These are phyloP conservation scores for Chrysopa pallens DNA, from an alignment of 1,140 invertebrate genomes.

Conservation along the genomic window DNA sequence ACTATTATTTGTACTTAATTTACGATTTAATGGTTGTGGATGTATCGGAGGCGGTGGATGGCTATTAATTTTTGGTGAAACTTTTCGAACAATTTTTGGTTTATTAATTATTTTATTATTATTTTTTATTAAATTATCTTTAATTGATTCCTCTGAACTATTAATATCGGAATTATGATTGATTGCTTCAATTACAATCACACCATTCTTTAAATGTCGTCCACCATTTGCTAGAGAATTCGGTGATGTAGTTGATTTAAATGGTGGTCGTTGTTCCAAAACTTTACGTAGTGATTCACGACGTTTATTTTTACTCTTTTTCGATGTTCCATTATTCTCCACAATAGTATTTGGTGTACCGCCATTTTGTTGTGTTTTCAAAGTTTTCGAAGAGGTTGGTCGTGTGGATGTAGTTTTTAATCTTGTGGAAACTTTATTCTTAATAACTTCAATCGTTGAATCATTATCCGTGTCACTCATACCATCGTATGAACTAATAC, in stretches of 20 bases:
- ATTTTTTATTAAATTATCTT: slow-evolving; percentile 1
- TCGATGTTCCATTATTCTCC: slow-evolving; percentile 1
- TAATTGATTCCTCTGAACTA: neutral
- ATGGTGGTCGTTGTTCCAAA: slow-evolving; percentile 1
- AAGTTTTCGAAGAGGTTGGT: slow-evolving; percentile 34
- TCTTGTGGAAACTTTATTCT: slow-evolving; percentile 20
- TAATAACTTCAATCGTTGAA: slow-evolving; percentile 11
- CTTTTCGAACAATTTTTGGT: neutral
- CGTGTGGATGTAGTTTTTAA: slow-evolving; percentile 33
- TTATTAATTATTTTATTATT: neutral
- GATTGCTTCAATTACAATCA: neutral
- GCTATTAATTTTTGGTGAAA: neutral
- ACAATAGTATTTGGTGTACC: neutral
- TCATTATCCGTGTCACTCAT: slow-evolving; percentile 28
- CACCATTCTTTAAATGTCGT: neutral
- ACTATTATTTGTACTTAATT: neutral
- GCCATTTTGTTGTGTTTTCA: slow-evolving; percentile 13
- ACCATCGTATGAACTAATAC: slow-evolving; percentile 32
- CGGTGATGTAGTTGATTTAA: neutral
- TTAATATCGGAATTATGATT: neutral
- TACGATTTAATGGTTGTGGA: neutral
- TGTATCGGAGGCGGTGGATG: no score
- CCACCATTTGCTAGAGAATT: no score
- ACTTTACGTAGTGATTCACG: neutral
- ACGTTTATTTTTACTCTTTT: slow-evolving; percentile 2